A percentile compares a stretch with the other conserved stretches of the same genome.
phyloP scores from a whole-genome alignment of 2,888 invertebrate species.

The Pristionchus fissidentatus region DNA sequence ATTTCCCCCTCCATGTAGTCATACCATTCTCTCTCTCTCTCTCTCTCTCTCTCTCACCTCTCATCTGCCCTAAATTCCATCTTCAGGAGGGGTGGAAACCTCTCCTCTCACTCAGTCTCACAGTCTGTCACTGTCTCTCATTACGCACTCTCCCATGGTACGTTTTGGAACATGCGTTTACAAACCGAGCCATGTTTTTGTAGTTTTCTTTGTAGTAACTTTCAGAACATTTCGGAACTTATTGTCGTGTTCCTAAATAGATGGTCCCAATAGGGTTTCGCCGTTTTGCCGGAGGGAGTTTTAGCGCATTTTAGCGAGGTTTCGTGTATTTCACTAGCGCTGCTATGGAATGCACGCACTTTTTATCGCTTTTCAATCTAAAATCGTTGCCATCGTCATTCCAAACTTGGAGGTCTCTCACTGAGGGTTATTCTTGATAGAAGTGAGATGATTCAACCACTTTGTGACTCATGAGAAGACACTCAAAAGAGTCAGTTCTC shows the following conservation, averaged over 20 bases:
- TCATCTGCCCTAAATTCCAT: conserved; percentile 24
- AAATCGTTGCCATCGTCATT: no score
- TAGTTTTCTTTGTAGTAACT: no score
- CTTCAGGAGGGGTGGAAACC: background rate
- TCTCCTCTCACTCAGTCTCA: background rate
- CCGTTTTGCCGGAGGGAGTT: no score
- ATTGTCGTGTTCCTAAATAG: no score
- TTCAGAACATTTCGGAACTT: no score
- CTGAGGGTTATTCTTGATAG: conserved; percentile 30
- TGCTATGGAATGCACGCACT: no score
- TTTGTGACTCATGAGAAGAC: conserved; percentile 30
- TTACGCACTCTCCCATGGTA: background rate
- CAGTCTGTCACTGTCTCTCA: conserved; percentile 13
- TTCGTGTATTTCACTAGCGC: no score
- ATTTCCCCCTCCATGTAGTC: background rate
- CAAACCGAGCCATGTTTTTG: background rate
- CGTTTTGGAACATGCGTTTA: background rate
- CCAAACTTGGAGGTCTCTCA: no score
- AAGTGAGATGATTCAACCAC: background rate
- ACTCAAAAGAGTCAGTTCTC: conserved; percentile 23
- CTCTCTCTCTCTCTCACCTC: background rate
- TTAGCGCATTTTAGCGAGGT: no score
- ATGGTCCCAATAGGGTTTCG: no score
- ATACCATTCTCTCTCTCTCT: conserved; percentile 6
- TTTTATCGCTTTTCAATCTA: no score